Percentiles rank a stretch among this genome's conserved stretches.
Evolutionary conservation across 2,888 invertebrate species (phyloP).

Genomic region (Apantesis nais): DNA sequence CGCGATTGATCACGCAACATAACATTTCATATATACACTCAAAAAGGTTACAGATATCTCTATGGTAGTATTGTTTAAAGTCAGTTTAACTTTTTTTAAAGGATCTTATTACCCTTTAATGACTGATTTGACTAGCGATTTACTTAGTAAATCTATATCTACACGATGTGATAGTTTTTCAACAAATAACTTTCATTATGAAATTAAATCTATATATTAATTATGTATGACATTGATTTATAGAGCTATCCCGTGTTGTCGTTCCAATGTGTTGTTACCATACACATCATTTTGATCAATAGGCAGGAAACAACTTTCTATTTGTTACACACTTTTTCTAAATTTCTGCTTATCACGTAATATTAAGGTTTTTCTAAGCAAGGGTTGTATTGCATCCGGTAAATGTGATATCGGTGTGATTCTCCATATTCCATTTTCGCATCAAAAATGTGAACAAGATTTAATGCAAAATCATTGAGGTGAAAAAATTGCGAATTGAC

Average conservation of each 20-base stretch:
- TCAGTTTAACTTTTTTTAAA: too few species aligned
- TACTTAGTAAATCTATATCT: neutral
- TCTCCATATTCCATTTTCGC: constrained; percentile 52
- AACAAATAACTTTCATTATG: neutral
- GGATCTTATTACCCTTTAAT: too few species aligned
- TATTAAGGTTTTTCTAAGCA: constrained; percentile 52
- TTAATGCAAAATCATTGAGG: constrained; percentile 7
- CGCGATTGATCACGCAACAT: too few species aligned
- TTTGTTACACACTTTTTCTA: constrained; percentile 58
- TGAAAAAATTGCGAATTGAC: constrained; percentile 30
- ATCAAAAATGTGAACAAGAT: constrained; percentile 20
- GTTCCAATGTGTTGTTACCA: constrained; percentile 46
- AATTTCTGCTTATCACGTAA: constrained; percentile 55
- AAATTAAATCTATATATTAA: neutral
- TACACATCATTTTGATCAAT: constrained; percentile 62
- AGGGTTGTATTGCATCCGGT: constrained; percentile 66
- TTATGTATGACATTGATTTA: neutral
- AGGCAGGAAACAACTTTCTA: constrained; percentile 65
- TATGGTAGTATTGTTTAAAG: too few species aligned
- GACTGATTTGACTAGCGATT: neutral
- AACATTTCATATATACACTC: too few species aligned
- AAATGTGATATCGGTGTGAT: constrained; percentile 64
- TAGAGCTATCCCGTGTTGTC: neutral
- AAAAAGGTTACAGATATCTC: too few species aligned
- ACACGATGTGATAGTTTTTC: neutral